Evolutionary conservation across 2,888 invertebrate genomes (phyloP).

Genomic region (Meiosimyza decipiens): DNA sequence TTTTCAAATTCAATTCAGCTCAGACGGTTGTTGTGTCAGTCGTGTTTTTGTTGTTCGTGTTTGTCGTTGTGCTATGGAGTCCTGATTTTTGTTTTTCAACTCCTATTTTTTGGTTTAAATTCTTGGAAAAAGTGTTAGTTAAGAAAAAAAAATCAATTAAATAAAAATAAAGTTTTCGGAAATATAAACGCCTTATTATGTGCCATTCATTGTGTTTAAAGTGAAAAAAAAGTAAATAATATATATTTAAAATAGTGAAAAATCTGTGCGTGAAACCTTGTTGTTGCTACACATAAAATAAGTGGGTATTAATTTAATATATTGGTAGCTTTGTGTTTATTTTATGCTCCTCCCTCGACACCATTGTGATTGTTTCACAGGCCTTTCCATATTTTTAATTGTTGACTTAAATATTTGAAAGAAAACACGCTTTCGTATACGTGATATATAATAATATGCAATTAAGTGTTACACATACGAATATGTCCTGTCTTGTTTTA

Average conservation of each 20-base stretch:
- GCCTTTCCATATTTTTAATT: background rate
- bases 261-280: too few relatives aligned
- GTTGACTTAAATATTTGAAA: background rate
- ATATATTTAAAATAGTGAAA: too few relatives aligned
- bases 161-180: background rate
- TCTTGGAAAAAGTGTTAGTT: constrained; percentile 29
- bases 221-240: background rate
- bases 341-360: background rate
- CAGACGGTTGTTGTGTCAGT: constrained; percentile 56
- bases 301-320: too few relatives aligned
- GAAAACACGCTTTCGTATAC: constrained; percentile 8
- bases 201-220: background rate
- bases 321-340: background rate
- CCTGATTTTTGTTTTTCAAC: constrained; percentile 7
- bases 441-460: constrained; percentile 39
- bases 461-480: constrained; percentile 3
- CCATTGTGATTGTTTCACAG: background rate
- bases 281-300: too few relatives aligned
- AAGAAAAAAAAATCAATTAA: background rate
- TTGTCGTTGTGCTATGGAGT: constrained; percentile 51
- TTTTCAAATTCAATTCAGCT: constrained; percentile 50
- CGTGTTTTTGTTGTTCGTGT: constrained; percentile 63
- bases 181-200: background rate
- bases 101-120: constrained; percentile 1
- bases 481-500: too few relatives aligned